A percentile compares a stretch with the other conserved stretches of the same genome.
Evolutionary conservation across 2,888 invertebrate genomes (phyloP).

Genomic region (Ornithoptera alexandrae): DNA sequence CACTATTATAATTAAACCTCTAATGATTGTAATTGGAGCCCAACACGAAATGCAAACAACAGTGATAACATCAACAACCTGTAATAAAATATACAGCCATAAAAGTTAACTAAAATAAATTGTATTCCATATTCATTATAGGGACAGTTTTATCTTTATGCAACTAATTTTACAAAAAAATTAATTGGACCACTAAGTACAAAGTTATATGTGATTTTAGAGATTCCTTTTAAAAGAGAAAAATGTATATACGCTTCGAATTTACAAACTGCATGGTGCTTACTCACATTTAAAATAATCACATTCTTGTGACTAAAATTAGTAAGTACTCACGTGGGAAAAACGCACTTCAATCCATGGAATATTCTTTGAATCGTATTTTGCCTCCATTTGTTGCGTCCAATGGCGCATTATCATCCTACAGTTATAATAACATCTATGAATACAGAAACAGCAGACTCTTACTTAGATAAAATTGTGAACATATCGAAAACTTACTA

Average conservation of each 20-base stretch:
- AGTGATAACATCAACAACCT: constrained; percentile 34
- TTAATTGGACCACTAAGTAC: too few relatives aligned
- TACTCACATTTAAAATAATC: neutral
- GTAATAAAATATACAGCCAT: neutral
- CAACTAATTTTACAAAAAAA: too few relatives aligned
- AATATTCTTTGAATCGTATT: constrained; percentile 39
- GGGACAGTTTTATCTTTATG: too few relatives aligned
- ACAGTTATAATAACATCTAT: constrained; percentile 42
- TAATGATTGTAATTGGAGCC: constrained; percentile 59
- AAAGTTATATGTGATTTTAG: too few relatives aligned
- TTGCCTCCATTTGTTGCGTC: constrained; percentile 49
- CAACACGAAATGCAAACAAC: constrained; percentile 59
- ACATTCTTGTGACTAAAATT: neutral
- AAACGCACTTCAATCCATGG: constrained; percentile 37
- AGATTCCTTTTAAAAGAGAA: too few relatives aligned
- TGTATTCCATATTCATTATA: too few relatives aligned
- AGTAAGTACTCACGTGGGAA: constrained; percentile 37
- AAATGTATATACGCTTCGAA: neutral
- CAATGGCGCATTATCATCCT: constrained; percentile 37
- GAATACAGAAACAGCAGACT: constrained; percentile 41
- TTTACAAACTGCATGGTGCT: neutral
- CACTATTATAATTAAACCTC: constrained; percentile 52
- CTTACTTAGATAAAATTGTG: neutral
- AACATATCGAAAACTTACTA: neutral
- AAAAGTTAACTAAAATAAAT: neutral